These are phyloP conservation scores for Poecilia gillii DNA, from an alignment of 2,797 vertebrate genomes.

Conservation along the genomic window DNA sequence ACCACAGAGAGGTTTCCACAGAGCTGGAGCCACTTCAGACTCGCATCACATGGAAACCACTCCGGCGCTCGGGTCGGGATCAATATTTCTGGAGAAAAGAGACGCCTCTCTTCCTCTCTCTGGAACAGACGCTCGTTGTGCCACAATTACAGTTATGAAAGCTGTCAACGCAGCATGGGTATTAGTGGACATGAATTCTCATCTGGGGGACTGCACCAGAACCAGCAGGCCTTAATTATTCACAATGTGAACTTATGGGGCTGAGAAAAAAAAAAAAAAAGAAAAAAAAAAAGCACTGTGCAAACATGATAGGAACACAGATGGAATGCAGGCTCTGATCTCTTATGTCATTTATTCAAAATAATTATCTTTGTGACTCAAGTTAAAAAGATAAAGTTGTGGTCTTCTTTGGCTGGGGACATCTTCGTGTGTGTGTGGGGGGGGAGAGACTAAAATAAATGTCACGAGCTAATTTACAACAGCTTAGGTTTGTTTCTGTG, in stretches of 20 bases:
- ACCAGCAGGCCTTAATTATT: conserved; percentile 45
- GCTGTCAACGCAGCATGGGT: conserved; percentile 29
- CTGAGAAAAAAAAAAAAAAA: too few relatives aligned
- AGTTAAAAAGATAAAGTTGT: not conserved
- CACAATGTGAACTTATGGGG: conserved; percentile 21
- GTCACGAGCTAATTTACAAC: not conserved
- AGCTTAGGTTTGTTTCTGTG: not conserved
- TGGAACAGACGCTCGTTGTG: conserved; percentile 11
- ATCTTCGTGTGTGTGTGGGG: not conserved
- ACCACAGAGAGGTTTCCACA: conserved; percentile 17
- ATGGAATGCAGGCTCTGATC: not conserved
- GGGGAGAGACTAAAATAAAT: not conserved
- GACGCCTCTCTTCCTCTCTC: conserved; percentile 8
- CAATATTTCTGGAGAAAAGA: conserved; percentile 45
- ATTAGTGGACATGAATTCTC: conserved; percentile 31
- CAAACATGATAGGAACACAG: not conserved
- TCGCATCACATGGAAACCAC: conserved; percentile 15
- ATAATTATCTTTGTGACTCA: not conserved
- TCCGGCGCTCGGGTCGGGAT: conserved; percentile 12
- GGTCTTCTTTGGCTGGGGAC: not conserved
- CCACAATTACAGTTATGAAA: conserved; percentile 26
- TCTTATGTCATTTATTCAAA: not conserved
- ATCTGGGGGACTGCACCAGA: conserved; percentile 36
- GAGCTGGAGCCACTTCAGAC: conserved; percentile 15
- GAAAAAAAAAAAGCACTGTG: conserved; percentile 16